Evolutionary conservation across 2,888 invertebrate genomes (phyloP).

Genomic region (Eilema sororculum): DNA sequence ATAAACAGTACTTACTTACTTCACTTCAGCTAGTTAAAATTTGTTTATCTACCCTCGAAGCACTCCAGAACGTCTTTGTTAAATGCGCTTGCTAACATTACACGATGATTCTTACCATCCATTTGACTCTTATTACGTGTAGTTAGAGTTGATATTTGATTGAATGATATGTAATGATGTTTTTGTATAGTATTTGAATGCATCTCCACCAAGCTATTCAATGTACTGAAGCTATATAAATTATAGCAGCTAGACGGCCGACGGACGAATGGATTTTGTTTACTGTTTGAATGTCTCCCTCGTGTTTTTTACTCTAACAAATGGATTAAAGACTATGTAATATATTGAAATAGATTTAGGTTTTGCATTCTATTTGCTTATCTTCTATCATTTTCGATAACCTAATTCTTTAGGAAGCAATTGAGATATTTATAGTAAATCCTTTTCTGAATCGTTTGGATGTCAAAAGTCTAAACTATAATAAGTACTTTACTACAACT

Average conservation of each 20-base stretch:
- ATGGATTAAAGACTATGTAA: not conserved
- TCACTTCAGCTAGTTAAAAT: slow-evolving; percentile 4
- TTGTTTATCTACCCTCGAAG: slow-evolving; percentile 44
- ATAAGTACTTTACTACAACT: no score
- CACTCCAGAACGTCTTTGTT: slow-evolving; percentile 51
- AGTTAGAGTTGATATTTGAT: slow-evolving; percentile 7
- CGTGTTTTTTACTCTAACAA: not conserved
- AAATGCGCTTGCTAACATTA: slow-evolving; percentile 41
- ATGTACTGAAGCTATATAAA: slow-evolving; percentile 22
- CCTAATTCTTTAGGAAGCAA: not conserved
- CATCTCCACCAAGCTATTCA: slow-evolving; percentile 23
- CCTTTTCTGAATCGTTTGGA: no score
- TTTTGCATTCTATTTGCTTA: no score
- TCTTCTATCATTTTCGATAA: no score
- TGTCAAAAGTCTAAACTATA: no score
- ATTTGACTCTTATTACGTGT: slow-evolving; percentile 11
- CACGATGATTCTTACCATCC: not conserved
- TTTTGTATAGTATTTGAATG: slow-evolving; percentile 19
- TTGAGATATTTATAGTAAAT: no score
- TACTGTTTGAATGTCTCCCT: slow-evolving; percentile 19
- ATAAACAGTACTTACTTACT: not conserved
- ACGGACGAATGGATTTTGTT: slow-evolving; percentile 19
- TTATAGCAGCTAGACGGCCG: slow-evolving; percentile 19
- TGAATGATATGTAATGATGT: not conserved
- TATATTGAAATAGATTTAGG: not conserved